A percentile compares a stretch with the other conserved stretches of the same genome.
phyloP scores from a whole-genome alignment of 2,888 invertebrate genomes.

The Drosophila colorata region DNA sequence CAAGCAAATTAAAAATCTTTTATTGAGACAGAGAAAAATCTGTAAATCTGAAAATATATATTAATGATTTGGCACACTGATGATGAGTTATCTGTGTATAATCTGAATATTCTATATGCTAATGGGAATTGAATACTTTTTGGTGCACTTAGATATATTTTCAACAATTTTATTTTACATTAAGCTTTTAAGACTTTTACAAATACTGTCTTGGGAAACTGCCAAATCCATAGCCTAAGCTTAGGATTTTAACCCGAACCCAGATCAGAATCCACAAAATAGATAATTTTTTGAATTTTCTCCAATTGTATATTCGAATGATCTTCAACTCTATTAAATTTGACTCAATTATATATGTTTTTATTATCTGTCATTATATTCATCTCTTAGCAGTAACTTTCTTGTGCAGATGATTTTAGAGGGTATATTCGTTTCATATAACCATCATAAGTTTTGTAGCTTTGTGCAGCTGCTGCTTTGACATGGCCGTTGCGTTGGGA shows the following conservation, averaged over 20 bases:
- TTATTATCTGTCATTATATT: neutral
- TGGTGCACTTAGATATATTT: neutral
- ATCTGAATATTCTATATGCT: neutral
- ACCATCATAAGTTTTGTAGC: neutral
- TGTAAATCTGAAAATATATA: neutral
- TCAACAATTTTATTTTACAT: neutral
- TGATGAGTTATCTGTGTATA: too few species aligned
- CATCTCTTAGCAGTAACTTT: too few species aligned
- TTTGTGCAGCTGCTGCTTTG: slow-evolving; percentile 3
- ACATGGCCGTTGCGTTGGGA: neutral
- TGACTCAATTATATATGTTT: neutral
- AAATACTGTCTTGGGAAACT: too few species aligned
- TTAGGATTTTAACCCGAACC: too few species aligned
- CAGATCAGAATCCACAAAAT: too few species aligned
- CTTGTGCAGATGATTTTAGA: neutral
- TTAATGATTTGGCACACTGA: neutral
- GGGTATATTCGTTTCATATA: slow-evolving; percentile 16
- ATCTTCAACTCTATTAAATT: neutral
- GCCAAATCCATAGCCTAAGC: too few species aligned
- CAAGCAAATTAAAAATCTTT: neutral
- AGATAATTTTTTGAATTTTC: too few species aligned
- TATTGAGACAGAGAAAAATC: too few species aligned
- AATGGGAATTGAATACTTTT: neutral
- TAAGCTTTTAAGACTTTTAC: too few species aligned
- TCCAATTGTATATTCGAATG: neutral